Base-by-base conservation (phyloP, 1,140 invertebrate genomes). In the Hypothenemus hampei region DNA sequence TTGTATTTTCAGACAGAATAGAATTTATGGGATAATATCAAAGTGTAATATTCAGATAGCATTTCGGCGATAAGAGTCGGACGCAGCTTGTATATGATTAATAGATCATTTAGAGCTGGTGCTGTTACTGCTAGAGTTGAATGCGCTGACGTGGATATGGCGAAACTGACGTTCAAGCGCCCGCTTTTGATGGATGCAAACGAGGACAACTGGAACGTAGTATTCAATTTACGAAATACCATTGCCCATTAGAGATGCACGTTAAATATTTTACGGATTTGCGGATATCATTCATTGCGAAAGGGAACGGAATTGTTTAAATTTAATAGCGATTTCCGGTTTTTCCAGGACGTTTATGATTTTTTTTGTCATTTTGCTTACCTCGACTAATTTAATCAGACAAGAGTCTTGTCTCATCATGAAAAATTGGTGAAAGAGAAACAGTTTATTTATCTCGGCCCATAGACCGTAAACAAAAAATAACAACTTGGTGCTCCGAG, bases 1-100 rank as follows among this genome's bases (percentile, higher is more conserved):
- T 41, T 41, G 41, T 48, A 45, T 56, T 56, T 56, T 56, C 45
- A 37, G 44, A 48, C 52, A 40, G 37, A 13, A 23, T 10, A 41
- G 23, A 57, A 57, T 57, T 57, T 57, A 57, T 57, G 48, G 55
- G 47, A 57, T 50, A 56, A 56, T 57, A 57, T 51, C 55, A 57
- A 57, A 57, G 47, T 57, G 55, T 57, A 50, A 57, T 57, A 50
- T 57, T 57, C 55, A 46, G 55, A 57, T 57, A 50, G 47, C 55
- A 45, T 57, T 57, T 57, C 26, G 33, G 23, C 55, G 55, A 57
- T 57, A 57, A 57, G 55, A 57, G 55, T 45, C 13, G 39, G 45
- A 45, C 47, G 55, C 55, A 51, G 55, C 47, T 51, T 57, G 47
- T 57, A 57, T 51, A 57, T 57, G 55, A 57, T 57, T 57, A 57